Evolutionary conservation across 2,888 invertebrate species (phyloP), one percentile per base, ranked within the genome.

Genomic region (Drosophila kuntzei): DNA sequence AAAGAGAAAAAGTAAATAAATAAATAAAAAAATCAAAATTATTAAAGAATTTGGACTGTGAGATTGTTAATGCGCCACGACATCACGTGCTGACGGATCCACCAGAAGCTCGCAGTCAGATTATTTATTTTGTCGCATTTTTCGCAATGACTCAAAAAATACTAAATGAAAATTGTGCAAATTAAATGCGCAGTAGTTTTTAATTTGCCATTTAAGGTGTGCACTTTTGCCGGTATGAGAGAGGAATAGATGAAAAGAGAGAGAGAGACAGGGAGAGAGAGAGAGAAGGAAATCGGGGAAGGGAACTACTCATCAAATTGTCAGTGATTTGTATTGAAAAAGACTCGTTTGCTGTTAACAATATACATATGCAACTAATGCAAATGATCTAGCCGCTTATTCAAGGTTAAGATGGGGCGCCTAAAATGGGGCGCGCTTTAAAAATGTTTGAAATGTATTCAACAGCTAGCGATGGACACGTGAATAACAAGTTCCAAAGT

Each of bases 201-300:
- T 77, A 83, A 83, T 87, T 84, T 81, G 62, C 87, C 85, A 71
- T 82, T 82, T 87, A 85, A 69, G 82, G 87, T 67, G 76, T 70
- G 64, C 60, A 66, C 68, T 37, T 53, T 41, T 36, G 25, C 16
- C 7, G 64, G 12, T 20, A 37, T 16, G 18, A 14, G 16, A 0
- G 1, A 8, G 20, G n/a, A 4, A 25, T n/a, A n/a, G 14, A n/a
- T n/a, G n/a, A n/a, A n/a, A n/a, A 7, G 25, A 9, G 53, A 1
- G 3, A 2, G 18, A 6, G 27, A 6, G 3, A 14, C 8, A 14
- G 14, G 22, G 2, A n/a, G n/a, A n/a, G 22, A 18, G 18, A 12
- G 34, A 1, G 8, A n/a, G 3, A 5, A 2, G 20, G 7, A 2
- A 11, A 11, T 14, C 3, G 9, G 20, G 18, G 0, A 3, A 8